phyloP scores from a whole-genome alignment of 1,140 invertebrate species.

The Pseudomyrmex gracilis region DNA sequence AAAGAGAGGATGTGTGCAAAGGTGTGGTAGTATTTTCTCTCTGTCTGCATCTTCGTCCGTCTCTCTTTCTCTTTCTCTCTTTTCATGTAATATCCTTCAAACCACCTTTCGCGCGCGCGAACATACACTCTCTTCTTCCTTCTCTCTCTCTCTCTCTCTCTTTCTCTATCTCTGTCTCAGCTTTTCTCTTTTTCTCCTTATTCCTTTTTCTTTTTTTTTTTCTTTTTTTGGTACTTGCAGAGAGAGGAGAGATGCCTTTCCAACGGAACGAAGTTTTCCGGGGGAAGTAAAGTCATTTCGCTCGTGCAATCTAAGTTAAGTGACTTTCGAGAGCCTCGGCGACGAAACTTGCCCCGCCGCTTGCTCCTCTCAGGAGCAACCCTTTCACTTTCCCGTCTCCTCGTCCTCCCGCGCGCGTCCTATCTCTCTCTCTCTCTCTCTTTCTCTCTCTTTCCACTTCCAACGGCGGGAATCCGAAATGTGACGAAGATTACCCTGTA shows the following conservation, averaged over 20 bases:
- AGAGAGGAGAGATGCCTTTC: conserved; percentile 64
- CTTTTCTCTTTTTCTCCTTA: conserved; percentile 36
- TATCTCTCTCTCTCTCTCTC: no score
- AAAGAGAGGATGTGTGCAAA: not conserved
- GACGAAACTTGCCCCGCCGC: conserved; percentile 79
- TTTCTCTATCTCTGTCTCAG: not conserved
- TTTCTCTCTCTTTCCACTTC: not conserved
- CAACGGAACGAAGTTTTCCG: conserved; percentile 80
- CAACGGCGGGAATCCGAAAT: conserved; percentile 56
- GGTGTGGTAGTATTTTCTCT: conserved; percentile 11
- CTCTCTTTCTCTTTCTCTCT: conserved; percentile 1
- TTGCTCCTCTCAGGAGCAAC: conserved; percentile 56
- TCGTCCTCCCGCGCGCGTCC: conserved; percentile 3
- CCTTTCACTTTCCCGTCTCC: conserved; percentile 55
- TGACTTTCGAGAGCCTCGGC: conserved; percentile 84
- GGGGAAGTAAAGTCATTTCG: conserved; percentile 85
- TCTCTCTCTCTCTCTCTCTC: conserved; percentile 15
- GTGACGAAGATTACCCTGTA: conserved; percentile 70
- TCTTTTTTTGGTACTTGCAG: conserved; percentile 67
- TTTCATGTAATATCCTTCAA: conserved; percentile 23
- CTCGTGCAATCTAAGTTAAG: conserved; percentile 85
- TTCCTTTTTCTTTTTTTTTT: not conserved
- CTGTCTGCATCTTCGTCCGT: not conserved
- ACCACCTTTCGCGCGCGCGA: conserved; percentile 2
- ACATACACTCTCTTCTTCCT: conserved; percentile 39